Conservation (phyloP, 2,888 invertebrate species). For the Heteropelma amictum region DNA sequence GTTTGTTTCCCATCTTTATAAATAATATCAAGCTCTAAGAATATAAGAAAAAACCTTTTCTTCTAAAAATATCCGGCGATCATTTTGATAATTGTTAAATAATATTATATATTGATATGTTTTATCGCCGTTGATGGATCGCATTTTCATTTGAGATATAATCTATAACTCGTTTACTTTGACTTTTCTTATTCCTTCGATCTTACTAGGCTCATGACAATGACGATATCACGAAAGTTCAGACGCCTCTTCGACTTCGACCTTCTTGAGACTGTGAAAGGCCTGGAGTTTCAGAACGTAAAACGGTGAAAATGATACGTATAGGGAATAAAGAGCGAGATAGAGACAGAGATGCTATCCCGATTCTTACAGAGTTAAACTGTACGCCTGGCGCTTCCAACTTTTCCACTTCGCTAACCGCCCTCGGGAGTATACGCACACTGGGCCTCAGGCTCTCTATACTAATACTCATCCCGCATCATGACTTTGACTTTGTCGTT, state of each 20-base stretch:
- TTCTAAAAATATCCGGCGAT: no score
- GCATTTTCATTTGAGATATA: slow-evolving; percentile 52
- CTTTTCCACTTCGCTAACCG: slow-evolving; percentile 65
- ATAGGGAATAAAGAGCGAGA: not conserved
- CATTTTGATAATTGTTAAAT: no score
- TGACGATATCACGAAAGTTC: slow-evolving; percentile 62
- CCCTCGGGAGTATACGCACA: slow-evolving; percentile 8
- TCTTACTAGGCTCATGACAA: slow-evolving; percentile 47
- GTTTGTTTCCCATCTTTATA: no score
- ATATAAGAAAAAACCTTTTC: no score
- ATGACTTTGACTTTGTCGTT: slow-evolving; percentile 49
- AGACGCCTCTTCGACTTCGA: slow-evolving; percentile 58
- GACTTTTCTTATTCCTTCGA: slow-evolving; percentile 25
- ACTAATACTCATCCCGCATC: slow-evolving; percentile 37
- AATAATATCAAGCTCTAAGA: no score
- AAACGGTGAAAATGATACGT: slow-evolving; percentile 33
- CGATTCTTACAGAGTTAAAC: slow-evolving; percentile 66
- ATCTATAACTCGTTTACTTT: slow-evolving; percentile 36
- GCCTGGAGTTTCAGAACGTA: not conserved
- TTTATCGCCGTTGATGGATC: slow-evolving; percentile 5
- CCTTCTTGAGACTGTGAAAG: slow-evolving; percentile 35
- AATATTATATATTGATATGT: no score
- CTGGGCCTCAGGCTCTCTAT: slow-evolving; percentile 22
- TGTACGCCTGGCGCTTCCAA: slow-evolving; percentile 61
- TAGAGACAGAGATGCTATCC: slow-evolving; percentile 17